These are phyloP conservation scores for Setophaga kirtlandii DNA, from an alignment of 2,113 vertebrate genomes.

Conservation along the genomic window DNA sequence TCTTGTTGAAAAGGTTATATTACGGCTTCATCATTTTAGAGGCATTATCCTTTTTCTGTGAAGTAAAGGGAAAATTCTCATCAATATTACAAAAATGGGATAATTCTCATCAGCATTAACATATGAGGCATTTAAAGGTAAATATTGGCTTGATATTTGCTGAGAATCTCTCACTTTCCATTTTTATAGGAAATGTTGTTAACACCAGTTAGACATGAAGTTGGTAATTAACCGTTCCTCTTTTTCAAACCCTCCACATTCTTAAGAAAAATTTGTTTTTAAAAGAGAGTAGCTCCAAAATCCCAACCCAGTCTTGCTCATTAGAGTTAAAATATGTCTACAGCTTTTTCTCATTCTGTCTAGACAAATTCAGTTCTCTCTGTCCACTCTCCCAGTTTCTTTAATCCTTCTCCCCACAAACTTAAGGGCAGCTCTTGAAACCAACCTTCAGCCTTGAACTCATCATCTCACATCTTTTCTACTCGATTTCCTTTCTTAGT, in stretches of 20 bases:
- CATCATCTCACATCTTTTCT: background rate
- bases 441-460: background rate
- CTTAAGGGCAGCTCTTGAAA: background rate
- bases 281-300: background rate
- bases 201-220: background rate
- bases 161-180: background rate
- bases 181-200: background rate
- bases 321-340: background rate
- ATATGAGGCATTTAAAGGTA: background rate
- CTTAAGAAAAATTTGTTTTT: background rate
- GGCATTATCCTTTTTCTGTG: slow-evolving; percentile 6
- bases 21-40: slow-evolving; percentile 69
- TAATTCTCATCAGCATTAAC: background rate
- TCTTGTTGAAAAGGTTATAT: slow-evolving; percentile 73
- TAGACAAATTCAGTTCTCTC: background rate
- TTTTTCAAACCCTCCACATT: background rate
- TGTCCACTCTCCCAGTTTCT: background rate
- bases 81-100: background rate
- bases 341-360: background rate
- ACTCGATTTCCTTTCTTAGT: background rate
- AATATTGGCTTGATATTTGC: background rate
- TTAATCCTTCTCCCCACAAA: background rate
- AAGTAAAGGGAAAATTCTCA: background rate
- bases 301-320: background rate
- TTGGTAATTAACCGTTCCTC: background rate